Evolutionary conservation across 2,113 vertebrate genomes (phyloP).

Genomic region (Gadus chalcogrammus): DNA sequence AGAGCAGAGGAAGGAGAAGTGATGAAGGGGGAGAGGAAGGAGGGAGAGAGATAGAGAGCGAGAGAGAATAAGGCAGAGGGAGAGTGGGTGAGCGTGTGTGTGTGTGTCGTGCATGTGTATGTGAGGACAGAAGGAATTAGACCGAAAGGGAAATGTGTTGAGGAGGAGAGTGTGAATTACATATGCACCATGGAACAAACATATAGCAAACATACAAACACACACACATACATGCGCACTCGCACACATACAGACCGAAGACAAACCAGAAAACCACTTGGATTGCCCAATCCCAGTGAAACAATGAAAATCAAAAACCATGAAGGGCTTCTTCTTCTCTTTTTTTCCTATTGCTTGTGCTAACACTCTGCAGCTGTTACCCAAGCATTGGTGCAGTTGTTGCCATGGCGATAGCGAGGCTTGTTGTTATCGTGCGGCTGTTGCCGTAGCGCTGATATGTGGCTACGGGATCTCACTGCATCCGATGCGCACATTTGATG

Average conservation of each 20-base stretch:
- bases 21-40: slow-evolving; percentile 35
- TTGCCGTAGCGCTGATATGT: slow-evolving; percentile 34
- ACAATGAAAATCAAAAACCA: slow-evolving; percentile 34
- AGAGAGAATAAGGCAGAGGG: slow-evolving; percentile 34
- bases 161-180: slow-evolving; percentile 66
- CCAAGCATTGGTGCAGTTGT: slow-evolving; percentile 78
- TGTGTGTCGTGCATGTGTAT: slow-evolving; percentile 28
- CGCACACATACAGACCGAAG: neutral
- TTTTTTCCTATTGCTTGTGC: slow-evolving; percentile 58
- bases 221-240: slow-evolving; percentile 25
- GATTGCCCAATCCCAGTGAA: slow-evolving; percentile 15
- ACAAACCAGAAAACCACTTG: neutral
- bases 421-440: slow-evolving; percentile 69
- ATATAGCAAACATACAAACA: slow-evolving; percentile 32
- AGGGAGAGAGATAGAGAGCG: slow-evolving; percentile 57
- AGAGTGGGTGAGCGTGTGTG: slow-evolving; percentile 16
- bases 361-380: slow-evolving; percentile 75
- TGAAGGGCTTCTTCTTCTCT: slow-evolving; percentile 19
- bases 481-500: slow-evolving; percentile 27
- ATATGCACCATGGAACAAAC: slow-evolving; percentile 60
- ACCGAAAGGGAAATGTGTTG: slow-evolving; percentile 62
- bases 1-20: slow-evolving; percentile 58
- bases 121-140: slow-evolving; percentile 67
- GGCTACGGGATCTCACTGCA: slow-evolving; percentile 23
- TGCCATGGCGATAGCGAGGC: slow-evolving; percentile 72